Conservation (phyloP, 2,797 vertebrate genomes). For the Sebastes vulpes region DNA sequence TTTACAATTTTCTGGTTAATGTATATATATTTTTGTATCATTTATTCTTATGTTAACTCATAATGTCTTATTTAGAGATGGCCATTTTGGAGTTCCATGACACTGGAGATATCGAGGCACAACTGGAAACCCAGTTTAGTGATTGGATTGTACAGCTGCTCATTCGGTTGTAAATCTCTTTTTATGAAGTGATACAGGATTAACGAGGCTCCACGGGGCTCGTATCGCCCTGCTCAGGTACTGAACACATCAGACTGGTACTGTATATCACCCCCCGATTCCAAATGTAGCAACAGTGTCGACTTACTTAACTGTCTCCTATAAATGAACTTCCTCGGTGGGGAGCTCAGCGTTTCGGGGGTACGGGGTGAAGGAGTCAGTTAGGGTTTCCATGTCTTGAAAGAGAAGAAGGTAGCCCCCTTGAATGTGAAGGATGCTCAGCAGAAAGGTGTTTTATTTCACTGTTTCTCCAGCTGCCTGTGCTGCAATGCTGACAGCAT, state of each 20-base stretch:
- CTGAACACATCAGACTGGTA: conserved; percentile 37
- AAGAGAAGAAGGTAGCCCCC: conserved; percentile 70
- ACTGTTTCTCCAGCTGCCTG: conserved; percentile 89
- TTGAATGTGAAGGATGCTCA: conserved; percentile 71
- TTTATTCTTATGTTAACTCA: neutral
- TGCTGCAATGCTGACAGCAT: conserved; percentile 82
- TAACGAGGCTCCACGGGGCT: conserved; percentile 47
- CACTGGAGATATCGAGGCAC: conserved; percentile 9
- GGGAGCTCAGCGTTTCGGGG: conserved; percentile 18
- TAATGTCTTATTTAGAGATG: neutral
- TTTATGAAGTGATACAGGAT: conserved; percentile 55
- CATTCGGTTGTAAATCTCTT: conserved; percentile 52
- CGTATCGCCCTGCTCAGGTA: conserved; percentile 55
- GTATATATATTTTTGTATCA: neutral
- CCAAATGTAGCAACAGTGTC: conserved; percentile 74
- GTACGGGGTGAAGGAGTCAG: conserved; percentile 15
- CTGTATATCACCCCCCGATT: conserved; percentile 29
- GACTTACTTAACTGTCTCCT: conserved; percentile 56
- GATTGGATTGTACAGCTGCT: conserved; percentile 56
- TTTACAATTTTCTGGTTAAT: neutral
- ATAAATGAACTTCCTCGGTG: conserved; percentile 60
- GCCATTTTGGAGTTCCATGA: neutral
- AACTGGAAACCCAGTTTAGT: conserved; percentile 36
- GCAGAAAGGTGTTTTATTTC: conserved; percentile 83
- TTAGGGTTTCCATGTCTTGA: conserved; percentile 58